phyloP scores from a whole-genome alignment of 2,797 vertebrate species.

The Taeniopygia guttata region DNA sequence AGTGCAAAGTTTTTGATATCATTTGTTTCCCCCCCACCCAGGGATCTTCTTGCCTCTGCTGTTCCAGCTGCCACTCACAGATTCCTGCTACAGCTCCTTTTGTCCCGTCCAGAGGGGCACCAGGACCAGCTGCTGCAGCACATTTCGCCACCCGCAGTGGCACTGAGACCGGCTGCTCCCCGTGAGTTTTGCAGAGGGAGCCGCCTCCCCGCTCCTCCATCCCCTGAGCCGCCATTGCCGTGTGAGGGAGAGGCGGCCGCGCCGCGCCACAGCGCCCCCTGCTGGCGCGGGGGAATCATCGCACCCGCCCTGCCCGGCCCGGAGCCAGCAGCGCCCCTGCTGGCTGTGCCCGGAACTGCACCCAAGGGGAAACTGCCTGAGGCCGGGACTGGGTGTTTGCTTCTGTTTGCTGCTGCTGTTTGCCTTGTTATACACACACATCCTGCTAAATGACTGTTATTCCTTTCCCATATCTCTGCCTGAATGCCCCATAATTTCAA shows the following conservation, averaged over 20 bases:
- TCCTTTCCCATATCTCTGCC: not conserved
- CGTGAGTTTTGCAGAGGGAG: not conserved
- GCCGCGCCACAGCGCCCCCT: not conserved
- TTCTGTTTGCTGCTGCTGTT: not conserved
- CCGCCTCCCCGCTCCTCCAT: not conserved
- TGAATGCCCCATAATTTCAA: not conserved
- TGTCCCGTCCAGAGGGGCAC: not conserved
- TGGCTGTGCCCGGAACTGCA: not conserved
- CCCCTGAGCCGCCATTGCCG: not conserved
- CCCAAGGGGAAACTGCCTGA: not conserved
- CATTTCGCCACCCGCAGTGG: not conserved
- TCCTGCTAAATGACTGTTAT: no score
- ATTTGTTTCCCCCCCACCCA: rapidly evolving
- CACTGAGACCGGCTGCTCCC: rapidly evolving
- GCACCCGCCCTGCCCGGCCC: not conserved
- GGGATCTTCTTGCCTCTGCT: not conserved
- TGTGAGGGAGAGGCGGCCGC: not conserved
- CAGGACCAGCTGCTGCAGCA: not conserved
- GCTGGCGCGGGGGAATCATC: not conserved
- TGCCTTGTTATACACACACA: not conserved
- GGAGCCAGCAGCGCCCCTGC: not conserved
- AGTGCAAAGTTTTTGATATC: rapidly evolving
- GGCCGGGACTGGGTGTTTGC: not conserved
- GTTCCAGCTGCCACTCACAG: rapidly evolving
- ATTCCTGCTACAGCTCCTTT: not conserved